Evolutionary conservation across 2,797 vertebrate species (phyloP).

Genomic region (Myoxocephalus aenaeus): DNA sequence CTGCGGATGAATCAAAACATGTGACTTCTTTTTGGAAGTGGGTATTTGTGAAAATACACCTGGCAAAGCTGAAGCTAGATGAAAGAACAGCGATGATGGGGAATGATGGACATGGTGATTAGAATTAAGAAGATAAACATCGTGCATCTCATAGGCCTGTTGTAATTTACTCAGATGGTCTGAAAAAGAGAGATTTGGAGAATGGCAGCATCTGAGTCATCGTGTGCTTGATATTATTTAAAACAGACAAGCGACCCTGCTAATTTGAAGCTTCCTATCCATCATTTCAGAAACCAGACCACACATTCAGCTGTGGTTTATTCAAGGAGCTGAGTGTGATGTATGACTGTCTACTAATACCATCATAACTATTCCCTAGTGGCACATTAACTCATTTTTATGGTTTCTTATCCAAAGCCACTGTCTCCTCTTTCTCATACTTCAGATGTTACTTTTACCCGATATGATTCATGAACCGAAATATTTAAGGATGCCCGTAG

Average conservation of each 20-base stretch:
- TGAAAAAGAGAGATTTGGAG: background rate
- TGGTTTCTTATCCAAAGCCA: conserved; percentile 30
- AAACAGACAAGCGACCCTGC: background rate
- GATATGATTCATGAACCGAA: conserved; percentile 41
- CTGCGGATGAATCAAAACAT: background rate
- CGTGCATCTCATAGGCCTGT: background rate
- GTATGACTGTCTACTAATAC: conserved; percentile 16
- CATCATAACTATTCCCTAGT: conserved; percentile 20
- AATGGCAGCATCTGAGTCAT: conserved; percentile 4
- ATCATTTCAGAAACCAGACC: background rate
- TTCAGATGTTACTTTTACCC: conserved; percentile 22
- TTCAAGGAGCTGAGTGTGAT: conserved; percentile 25
- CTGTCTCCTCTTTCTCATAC: conserved; percentile 1
- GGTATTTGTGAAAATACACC: background rate
- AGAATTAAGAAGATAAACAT: conserved; percentile 20
- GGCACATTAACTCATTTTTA: conserved; percentile 54
- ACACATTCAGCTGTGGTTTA: background rate
- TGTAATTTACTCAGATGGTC: conserved; percentile 16
- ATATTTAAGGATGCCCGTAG: conserved; percentile 27
- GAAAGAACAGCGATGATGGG: background rate
- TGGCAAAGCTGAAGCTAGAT: conserved; percentile 7
- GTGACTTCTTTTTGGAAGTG: background rate
- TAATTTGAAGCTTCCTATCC: background rate
- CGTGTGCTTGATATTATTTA: background rate
- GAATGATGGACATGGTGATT: conserved; percentile 17